These are phyloP conservation scores for Uromys caudimaculatus DNA, from an alignment of 2,797 vertebrate species.

Conservation along the genomic window DNA sequence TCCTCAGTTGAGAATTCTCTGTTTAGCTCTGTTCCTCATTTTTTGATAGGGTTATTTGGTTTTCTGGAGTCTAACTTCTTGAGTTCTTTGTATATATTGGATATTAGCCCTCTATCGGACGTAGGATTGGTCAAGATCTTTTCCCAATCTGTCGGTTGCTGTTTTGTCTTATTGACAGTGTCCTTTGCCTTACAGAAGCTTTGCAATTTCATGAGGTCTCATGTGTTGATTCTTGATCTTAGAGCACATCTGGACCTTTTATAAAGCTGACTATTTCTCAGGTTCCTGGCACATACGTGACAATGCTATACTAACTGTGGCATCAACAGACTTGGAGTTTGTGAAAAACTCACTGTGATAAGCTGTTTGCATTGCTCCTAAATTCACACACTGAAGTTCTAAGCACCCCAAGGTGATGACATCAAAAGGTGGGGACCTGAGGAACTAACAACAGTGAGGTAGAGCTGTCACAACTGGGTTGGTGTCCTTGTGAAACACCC, in stretches of 20 bases:
- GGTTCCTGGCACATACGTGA: not conserved
- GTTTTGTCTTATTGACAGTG: too few relatives aligned
- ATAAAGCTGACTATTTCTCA: constrained; percentile 9
- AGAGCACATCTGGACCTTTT: not conserved
- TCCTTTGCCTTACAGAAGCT: too few relatives aligned
- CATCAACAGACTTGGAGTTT: constrained; percentile 10
- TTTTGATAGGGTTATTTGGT: too few relatives aligned
- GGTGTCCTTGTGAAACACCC: not conserved
- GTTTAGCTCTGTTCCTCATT: too few relatives aligned
- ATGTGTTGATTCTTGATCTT: too few relatives aligned
- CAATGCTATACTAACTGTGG: not conserved
- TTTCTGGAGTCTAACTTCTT: too few relatives aligned
- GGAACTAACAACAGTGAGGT: not conserved
- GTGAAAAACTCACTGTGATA: not conserved
- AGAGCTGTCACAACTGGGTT: not conserved
- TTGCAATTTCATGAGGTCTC: too few relatives aligned
- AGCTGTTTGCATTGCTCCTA: not conserved
- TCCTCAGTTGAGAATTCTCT: too few relatives aligned
- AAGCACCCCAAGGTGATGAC: not conserved
- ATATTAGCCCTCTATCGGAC: too few relatives aligned
- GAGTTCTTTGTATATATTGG: too few relatives aligned
- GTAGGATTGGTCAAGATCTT: too few relatives aligned
- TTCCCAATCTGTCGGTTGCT: too few relatives aligned
- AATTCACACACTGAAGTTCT: not conserved
- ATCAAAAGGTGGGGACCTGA: not conserved